Base-by-base conservation (phyloP, 2,113 vertebrate species). In the Gobio gobio region DNA sequence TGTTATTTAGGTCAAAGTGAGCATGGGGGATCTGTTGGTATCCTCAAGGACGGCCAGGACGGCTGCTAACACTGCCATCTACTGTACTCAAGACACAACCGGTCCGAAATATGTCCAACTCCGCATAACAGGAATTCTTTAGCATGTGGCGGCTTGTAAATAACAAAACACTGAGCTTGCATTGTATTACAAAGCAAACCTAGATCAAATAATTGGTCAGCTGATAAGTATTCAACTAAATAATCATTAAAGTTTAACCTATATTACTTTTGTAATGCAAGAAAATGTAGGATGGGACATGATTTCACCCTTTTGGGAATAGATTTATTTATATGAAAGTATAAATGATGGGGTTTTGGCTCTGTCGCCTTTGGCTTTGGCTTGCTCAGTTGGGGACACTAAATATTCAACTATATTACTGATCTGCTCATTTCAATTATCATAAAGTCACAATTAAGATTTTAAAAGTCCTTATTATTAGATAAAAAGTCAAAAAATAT, bases 31-130 rank as follows among this genome's bases (percentile, higher is more conserved):
- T 33, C 66, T 29, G n/a, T 24, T 16, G 0, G 5, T 7, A 13
- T 13, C 45, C 84, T 82, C 78, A 86, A 86, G 74, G 85, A 83
- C 80, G 61, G 61, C 18, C n/a, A 22, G 33, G 70, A 56, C 78
- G n/a, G n/a, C 51, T 70, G 63, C n/a, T 9, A 33, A 78, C 68
- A 59, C 74, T 73, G 85, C 85, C 85, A 75, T 78, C 85, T 78
- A 83, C 80, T 83, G 85, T 45, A n/a, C 85, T 33, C 9, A 20
- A 0, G 36, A 47, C 29, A 26, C 8, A 26, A 47, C 18, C 16
- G 47, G 14, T 16, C 49, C 49, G 1, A 10, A 13, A 36, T 20
- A 3, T n/a, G n/a, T 24, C 33, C 49, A 56, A 73, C 1, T 73
- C 2, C 2, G 43, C 43, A 73, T 16, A 47, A 73, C 47, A 47